Conservation (phyloP, 2,797 vertebrate species). For the Falco novaeseelandiae region DNA sequence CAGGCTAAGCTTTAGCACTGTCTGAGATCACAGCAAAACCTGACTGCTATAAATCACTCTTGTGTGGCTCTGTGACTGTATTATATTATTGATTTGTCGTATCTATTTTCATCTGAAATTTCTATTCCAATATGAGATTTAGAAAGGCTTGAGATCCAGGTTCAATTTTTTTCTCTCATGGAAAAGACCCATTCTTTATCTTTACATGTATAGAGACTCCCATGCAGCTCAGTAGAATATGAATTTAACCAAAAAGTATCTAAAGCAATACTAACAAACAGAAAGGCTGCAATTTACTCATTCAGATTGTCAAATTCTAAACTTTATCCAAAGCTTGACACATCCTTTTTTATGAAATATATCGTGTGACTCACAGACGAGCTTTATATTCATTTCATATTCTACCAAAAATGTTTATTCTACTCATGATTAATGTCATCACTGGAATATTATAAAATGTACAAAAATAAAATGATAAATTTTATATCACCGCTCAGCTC, state of each 20-base stretch:
- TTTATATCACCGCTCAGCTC: background rate
- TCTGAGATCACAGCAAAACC: background rate
- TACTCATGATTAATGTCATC: background rate
- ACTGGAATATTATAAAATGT: background rate
- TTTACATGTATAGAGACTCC: background rate
- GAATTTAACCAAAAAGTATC: background rate
- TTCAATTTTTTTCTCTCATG: background rate
- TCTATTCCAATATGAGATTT: background rate
- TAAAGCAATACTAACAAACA: background rate
- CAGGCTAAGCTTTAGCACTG: background rate
- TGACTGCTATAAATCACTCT: background rate
- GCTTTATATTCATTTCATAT: background rate
- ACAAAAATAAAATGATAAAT: background rate
- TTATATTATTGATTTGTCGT: background rate
- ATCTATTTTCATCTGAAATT: background rate
- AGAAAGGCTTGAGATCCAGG: background rate
- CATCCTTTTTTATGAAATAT: background rate
- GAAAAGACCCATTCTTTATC: background rate
- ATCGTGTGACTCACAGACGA: background rate
- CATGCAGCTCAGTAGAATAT: background rate
- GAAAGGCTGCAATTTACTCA: background rate
- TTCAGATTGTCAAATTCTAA: background rate
- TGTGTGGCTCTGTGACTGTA: background rate
- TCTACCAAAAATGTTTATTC: background rate
- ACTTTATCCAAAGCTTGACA: background rate